Evolutionary conservation across 2,113 vertebrate species (phyloP).

Genomic region (Tetraodon nigroviridis): DNA sequence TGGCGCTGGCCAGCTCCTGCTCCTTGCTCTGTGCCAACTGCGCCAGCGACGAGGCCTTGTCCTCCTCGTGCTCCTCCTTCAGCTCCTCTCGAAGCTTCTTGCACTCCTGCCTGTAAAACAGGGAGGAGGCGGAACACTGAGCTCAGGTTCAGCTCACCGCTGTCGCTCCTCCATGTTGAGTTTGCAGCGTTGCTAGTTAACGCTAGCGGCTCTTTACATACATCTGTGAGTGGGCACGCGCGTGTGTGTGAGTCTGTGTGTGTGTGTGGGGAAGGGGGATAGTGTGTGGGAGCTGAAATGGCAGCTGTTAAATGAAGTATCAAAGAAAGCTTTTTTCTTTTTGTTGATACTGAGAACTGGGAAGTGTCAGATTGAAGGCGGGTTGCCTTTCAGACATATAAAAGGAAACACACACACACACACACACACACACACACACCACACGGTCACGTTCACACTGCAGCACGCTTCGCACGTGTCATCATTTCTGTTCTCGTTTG

Average conservation of each 20-base stretch:
- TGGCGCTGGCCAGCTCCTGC: constrained; percentile 84
- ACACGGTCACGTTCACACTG: constrained; percentile 40
- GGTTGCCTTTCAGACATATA: constrained; percentile 1
- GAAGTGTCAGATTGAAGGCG: constrained; percentile 39
- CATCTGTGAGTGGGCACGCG: background rate
- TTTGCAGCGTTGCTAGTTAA: constrained; percentile 1
- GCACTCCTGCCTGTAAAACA: constrained; percentile 85
- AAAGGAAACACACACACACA: constrained; percentile 3
- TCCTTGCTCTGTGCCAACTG: constrained; percentile 90
- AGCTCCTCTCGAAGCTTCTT: constrained; percentile 93
- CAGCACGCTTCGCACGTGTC: constrained; percentile 34
- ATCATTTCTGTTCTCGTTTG: constrained; percentile 25
- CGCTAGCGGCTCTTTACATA: constrained; percentile 12
- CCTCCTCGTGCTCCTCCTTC: constrained; percentile 87
- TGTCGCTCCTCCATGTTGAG: background rate
- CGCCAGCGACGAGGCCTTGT: constrained; percentile 84
- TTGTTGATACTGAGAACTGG: constrained; percentile 24
- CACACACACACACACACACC: constrained; percentile 15
- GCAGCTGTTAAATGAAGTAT: constrained; percentile 56
- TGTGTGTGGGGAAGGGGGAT: constrained; percentile 1
- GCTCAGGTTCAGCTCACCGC: too few relatives aligned
- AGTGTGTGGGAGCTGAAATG: constrained; percentile 54
- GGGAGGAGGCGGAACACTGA: background rate
- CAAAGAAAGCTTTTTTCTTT: constrained; percentile 24
- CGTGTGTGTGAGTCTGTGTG: constrained; percentile 5